phyloP scores from a whole-genome alignment of 2,113 vertebrate species.

The Leptodactylus fuscus region DNA sequence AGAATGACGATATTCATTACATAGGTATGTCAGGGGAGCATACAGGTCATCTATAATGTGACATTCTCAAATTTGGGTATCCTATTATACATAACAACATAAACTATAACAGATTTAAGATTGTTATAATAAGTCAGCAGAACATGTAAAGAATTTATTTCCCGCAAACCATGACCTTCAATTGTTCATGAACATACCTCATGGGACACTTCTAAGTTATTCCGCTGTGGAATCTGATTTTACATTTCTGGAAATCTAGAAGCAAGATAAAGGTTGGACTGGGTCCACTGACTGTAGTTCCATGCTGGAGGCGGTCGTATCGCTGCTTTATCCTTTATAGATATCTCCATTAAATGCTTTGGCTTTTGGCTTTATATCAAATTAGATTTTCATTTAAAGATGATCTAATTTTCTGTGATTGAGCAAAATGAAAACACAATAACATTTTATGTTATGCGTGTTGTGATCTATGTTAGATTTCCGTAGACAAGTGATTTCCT shows the following conservation, averaged over 20 bases:
- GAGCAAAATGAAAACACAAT: conserved; percentile 43
- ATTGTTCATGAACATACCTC: not conserved
- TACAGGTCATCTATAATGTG: not conserved
- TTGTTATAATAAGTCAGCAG: not conserved
- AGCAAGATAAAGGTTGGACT: not conserved
- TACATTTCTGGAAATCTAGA: not conserved
- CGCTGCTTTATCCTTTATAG: not conserved
- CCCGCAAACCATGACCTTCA: not conserved
- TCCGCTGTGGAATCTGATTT: too few species aligned
- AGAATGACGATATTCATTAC: too few species aligned
- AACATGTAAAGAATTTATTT: not conserved
- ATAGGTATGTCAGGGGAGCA: not conserved
- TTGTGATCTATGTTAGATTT: conserved; percentile 47
- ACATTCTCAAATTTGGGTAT: not conserved
- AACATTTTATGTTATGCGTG: conserved; percentile 39
- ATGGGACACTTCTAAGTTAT: not conserved
- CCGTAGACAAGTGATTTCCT: conserved; percentile 40
- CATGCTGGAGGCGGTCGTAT: conserved; percentile 7
- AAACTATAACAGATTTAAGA: not conserved
- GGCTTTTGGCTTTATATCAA: conserved; percentile 30
- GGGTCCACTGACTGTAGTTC: not conserved
- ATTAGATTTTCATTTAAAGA: conserved; percentile 54
- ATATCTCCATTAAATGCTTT: conserved; percentile 25
- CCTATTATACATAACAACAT: not conserved
- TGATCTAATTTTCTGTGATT: conserved; percentile 53